Evolutionary conservation across 1,140 invertebrate species (phyloP).

Genomic region (Drosophila kohkoa): DNA sequence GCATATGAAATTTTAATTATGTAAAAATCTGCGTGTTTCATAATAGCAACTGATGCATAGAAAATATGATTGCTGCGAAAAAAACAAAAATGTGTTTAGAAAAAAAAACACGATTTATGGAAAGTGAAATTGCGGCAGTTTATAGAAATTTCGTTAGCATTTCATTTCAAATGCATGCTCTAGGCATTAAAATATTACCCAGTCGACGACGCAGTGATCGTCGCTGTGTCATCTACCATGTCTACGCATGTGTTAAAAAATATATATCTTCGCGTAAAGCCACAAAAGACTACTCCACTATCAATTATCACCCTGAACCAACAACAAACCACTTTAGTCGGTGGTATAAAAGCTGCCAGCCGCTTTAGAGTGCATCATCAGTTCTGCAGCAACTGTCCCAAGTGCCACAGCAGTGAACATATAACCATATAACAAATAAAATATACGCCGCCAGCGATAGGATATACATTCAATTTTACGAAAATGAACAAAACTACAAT

Average conservation of each 20-base stretch:
- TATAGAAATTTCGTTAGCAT: slow-evolving; percentile 75
- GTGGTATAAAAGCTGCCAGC: slow-evolving; percentile 59
- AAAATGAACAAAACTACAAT: slow-evolving; percentile 72
- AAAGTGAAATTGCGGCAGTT: slow-evolving; percentile 79
- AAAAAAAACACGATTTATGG: slow-evolving; percentile 68
- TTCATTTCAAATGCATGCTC: slow-evolving; percentile 72
- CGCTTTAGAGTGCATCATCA: slow-evolving; percentile 62
- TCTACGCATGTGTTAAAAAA: slow-evolving; percentile 71
- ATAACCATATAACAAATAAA: slow-evolving; percentile 3
- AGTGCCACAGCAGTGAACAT: slow-evolving; percentile 43
- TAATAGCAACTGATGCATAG: slow-evolving; percentile 53
- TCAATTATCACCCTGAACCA: slow-evolving; percentile 75
- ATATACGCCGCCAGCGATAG: not conserved
- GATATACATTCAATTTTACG: not conserved
- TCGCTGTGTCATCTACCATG: slow-evolving; percentile 36
- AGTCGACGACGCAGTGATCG: not conserved
- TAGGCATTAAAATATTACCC: slow-evolving; percentile 57
- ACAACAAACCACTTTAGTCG: slow-evolving; percentile 19
- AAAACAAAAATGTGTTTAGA: slow-evolving; percentile 57
- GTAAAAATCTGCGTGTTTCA: slow-evolving; percentile 50
- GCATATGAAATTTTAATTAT: slow-evolving; percentile 41
- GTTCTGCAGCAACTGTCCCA: slow-evolving; percentile 55
- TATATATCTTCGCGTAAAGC: slow-evolving; percentile 54
- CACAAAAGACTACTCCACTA: slow-evolving; percentile 32
- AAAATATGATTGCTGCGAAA: slow-evolving; percentile 12